phyloP scores from a whole-genome alignment of 2,797 vertebrate species.

The Pristis pectinata region DNA sequence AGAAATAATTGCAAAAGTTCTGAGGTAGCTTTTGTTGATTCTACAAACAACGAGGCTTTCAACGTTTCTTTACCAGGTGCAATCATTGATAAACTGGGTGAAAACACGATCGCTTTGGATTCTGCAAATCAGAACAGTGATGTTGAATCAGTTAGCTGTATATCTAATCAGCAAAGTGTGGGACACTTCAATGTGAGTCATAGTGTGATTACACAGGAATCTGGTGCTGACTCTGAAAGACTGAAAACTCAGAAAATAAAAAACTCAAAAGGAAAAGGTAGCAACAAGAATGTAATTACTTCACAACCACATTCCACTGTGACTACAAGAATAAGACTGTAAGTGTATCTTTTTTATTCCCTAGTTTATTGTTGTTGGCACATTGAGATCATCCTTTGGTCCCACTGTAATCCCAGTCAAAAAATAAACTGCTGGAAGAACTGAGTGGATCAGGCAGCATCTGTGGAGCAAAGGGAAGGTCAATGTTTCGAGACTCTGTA shows the following conservation, averaged over 20 bases:
- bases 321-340: constrained; percentile 15
- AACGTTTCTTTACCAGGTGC: neutral
- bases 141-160: neutral
- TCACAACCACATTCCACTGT: neutral
- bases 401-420: too few species aligned
- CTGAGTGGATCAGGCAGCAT: too few species aligned
- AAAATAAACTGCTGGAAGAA: too few species aligned
- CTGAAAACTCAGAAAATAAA: neutral
- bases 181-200: neutral
- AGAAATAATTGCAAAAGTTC: too few species aligned
- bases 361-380: neutral
- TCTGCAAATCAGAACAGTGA: neutral
- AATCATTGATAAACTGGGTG: neutral
- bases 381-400: neutral
- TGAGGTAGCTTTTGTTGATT: neutral
- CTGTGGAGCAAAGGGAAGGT: too few species aligned
- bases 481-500: too few species aligned
- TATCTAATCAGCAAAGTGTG: neutral
- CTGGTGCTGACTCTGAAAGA: neutral
- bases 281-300: neutral
- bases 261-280: neutral
- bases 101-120: too few species aligned
- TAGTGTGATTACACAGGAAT: neutral
- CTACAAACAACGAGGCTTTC: neutral
- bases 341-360: neutral